A percentile compares a stretch with the other conserved stretches of the same genome.
Conservation (phyloP, 2,113 vertebrate species). For the Atrichornis clamosus region DNA sequence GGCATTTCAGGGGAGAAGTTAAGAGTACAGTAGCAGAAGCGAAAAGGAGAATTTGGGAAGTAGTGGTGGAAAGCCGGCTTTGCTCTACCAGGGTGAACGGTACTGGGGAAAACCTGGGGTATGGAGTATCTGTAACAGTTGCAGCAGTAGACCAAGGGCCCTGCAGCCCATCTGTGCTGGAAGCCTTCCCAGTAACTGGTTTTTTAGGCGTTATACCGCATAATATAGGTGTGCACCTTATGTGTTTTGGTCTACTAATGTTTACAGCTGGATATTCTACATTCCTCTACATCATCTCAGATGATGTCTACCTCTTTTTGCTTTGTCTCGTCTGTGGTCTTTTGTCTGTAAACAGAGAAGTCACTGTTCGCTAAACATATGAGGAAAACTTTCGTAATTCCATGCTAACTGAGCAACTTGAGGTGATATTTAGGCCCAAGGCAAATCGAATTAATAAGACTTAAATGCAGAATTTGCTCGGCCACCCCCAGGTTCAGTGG, state of each 20-base stretch:
- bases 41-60: not conserved
- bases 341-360: not conserved
- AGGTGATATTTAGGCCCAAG: not conserved
- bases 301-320: not conserved
- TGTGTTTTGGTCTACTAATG: not conserved
- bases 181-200: not conserved
- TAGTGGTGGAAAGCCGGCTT: not conserved
- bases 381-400: not conserved
- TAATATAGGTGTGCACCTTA: not conserved
- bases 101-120: not conserved
- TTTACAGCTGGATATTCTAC: not conserved
- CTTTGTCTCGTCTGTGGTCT: not conserved
- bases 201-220: not conserved
- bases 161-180: not conserved
- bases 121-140: not conserved
- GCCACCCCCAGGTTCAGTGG: not conserved
- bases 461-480: slow-evolving; percentile 26
- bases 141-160: accelerated
- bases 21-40: not conserved
- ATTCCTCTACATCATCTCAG: not conserved
- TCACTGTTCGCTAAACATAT: not conserved
- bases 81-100: not conserved
- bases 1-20: not conserved
- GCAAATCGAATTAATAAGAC: not conserved
- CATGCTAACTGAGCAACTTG: not conserved